These are phyloP conservation scores for Brassicogethes aeneus DNA, from an alignment of 2,888 invertebrate species.

Conservation along the genomic window DNA sequence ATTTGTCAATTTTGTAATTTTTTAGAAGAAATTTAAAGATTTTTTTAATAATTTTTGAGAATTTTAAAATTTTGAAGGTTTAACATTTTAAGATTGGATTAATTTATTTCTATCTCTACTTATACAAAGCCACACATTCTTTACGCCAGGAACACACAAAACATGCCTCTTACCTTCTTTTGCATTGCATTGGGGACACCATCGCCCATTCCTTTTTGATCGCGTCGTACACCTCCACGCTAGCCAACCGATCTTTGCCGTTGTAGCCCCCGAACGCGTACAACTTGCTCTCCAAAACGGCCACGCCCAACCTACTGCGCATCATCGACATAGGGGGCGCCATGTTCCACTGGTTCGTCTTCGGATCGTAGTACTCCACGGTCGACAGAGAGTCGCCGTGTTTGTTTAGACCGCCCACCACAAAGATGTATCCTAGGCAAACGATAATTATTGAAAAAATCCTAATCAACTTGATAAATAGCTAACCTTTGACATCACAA, in stretches of 20 bases:
- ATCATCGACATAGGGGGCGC: slow-evolving; percentile 78
- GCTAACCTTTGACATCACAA: slow-evolving; percentile 64
- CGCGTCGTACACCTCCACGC: slow-evolving; percentile 79
- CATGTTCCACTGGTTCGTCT: slow-evolving; percentile 59
- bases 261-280: slow-evolving; percentile 82
- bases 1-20: too few relatives aligned
- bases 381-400: slow-evolving; percentile 75
- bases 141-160: too few relatives aligned
- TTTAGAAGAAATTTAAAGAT: too few relatives aligned
- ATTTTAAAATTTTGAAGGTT: too few relatives aligned
- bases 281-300: slow-evolving; percentile 67
- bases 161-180: slow-evolving; percentile 72
- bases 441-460: not conserved
- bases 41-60: too few relatives aligned
- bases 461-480: not conserved
- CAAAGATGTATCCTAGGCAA: slow-evolving; percentile 69
- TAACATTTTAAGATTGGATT: too few relatives aligned
- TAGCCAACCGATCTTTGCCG: slow-evolving; percentile 69
- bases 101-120: too few relatives aligned
- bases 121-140: too few relatives aligned
- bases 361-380: slow-evolving; percentile 76
- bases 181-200: slow-evolving; percentile 72
- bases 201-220: slow-evolving; percentile 62
- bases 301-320: slow-evolving; percentile 74
- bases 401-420: slow-evolving; percentile 77